phyloP scores from a whole-genome alignment of 2,888 invertebrate species.

The Colostygia pectinataria region DNA sequence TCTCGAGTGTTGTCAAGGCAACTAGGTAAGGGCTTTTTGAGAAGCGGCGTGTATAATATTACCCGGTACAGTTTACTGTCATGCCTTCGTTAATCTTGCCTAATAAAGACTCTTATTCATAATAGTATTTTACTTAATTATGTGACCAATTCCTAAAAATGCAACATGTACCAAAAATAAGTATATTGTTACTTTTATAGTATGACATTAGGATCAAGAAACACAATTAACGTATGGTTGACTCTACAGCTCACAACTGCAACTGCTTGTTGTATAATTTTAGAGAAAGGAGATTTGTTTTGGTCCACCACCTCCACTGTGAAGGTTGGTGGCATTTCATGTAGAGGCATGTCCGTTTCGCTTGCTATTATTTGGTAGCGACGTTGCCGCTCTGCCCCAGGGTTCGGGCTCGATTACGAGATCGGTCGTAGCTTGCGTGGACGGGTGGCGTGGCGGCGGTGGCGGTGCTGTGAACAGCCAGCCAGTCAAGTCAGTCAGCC shows the following conservation, averaged over 20 bases:
- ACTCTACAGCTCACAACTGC: constrained; percentile 56
- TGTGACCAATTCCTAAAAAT: too few species aligned
- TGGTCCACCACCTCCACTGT: constrained; percentile 71
- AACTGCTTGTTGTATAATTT: constrained; percentile 73
- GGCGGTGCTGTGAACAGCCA: constrained; percentile 45
- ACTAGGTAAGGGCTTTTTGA: too few species aligned
- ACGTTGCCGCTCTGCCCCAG: constrained; percentile 68
- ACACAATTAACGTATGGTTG: constrained; percentile 32
- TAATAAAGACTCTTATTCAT: too few species aligned
- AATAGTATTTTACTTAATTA: too few species aligned
- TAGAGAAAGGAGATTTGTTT: constrained; percentile 82
- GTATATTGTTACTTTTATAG: too few species aligned
- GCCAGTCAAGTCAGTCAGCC: constrained; percentile 79
- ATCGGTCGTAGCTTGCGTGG: constrained; percentile 48
- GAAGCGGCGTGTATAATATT: neutral
- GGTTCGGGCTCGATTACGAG: constrained; percentile 61
- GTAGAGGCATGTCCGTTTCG: constrained; percentile 69
- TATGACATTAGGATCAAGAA: neutral
- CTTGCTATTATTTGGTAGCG: constrained; percentile 68
- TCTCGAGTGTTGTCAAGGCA: constrained; percentile 8
- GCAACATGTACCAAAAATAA: too few species aligned
- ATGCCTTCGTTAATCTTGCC: too few species aligned
- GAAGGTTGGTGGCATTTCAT: constrained; percentile 77
- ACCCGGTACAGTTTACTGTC: too few species aligned
- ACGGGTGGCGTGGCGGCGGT: too few species aligned